Conservation (phyloP, 2,797 vertebrate genomes). For the Coregonus ussuriensis region DNA sequence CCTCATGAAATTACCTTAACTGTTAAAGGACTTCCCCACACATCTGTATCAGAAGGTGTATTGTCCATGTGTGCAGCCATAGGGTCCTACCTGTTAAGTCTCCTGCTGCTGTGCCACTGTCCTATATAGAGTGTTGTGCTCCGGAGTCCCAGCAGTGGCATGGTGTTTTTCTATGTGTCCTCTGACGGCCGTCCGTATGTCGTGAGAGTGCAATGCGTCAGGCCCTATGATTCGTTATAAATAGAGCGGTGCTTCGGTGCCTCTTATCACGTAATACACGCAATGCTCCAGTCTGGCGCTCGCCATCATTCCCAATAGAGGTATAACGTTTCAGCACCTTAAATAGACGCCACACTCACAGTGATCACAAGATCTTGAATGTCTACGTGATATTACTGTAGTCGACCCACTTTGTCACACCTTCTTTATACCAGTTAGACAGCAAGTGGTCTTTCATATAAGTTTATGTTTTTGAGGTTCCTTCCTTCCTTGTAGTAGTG, state of each 20-base stretch:
- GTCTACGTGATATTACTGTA: conserved; percentile 22
- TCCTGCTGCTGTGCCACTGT: conserved; percentile 40
- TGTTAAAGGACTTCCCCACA: neutral
- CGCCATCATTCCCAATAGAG: conserved; percentile 58
- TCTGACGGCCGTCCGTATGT: conserved; percentile 50
- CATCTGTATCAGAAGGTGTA: neutral
- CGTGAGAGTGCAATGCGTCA: conserved; percentile 35
- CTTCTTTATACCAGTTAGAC: neutral
- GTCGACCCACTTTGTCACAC: conserved; percentile 1
- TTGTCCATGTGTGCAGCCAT: conserved; percentile 1
- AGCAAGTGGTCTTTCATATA: neutral
- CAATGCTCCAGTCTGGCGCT: conserved; percentile 38
- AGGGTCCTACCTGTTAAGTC: conserved; percentile 64
- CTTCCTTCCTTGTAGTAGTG: neutral
- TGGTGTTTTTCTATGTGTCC: conserved; percentile 40
- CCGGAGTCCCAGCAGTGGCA: conserved; percentile 41
- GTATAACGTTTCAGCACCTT: conserved; percentile 66
- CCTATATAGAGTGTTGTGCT: conserved; percentile 35
- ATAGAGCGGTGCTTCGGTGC: conserved; percentile 70
- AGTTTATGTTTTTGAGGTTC: neutral
- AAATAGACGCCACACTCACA: conserved; percentile 63
- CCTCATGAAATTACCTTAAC: neutral
- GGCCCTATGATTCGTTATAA: conserved; percentile 77
- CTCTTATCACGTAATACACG: conserved; percentile 75
- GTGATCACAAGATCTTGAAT: conserved; percentile 17